Evolutionary conservation across 2,797 vertebrate genomes (phyloP).

Genomic region (Sebastes itinus): DNA sequence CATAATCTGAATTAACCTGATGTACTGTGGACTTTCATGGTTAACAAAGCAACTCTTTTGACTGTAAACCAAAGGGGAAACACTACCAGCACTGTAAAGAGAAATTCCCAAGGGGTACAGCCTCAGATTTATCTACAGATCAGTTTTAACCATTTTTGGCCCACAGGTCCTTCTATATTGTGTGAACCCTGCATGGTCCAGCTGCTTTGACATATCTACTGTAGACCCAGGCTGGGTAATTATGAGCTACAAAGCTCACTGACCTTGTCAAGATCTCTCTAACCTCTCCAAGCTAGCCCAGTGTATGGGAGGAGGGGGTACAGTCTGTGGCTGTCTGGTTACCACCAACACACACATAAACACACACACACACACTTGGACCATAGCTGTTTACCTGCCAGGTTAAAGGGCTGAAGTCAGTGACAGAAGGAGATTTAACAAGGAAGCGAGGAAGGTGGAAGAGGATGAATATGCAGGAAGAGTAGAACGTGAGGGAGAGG

Average conservation of each 20-base stretch:
- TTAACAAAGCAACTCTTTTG: neutral
- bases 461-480: constrained; percentile 72
- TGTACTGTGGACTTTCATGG: neutral
- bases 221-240: constrained; percentile 73
- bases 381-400: constrained; percentile 69
- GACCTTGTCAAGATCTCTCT: constrained; percentile 78
- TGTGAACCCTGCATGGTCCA: constrained; percentile 47
- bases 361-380: constrained; percentile 49
- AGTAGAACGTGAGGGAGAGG: constrained; percentile 45
- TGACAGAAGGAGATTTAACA: constrained; percentile 74
- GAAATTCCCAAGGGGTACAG: neutral
- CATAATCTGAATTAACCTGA: neutral
- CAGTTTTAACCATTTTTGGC: constrained; percentile 9
- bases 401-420: constrained; percentile 75
- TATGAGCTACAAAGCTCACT: constrained; percentile 82
- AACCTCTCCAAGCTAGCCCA: constrained; percentile 45
- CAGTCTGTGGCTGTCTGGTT: constrained; percentile 62
- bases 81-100: neutral
- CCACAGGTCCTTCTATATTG: constrained; percentile 5
- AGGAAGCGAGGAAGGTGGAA: constrained; percentile 51
- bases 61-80: neutral
- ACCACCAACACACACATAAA: constrained; percentile 42
- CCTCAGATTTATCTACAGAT: neutral
- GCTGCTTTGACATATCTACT: constrained; percentile 69
- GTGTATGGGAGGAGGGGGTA: constrained; percentile 42